phyloP scores from a whole-genome alignment of 1,140 invertebrate genomes.

The Monomorium pharaonis region DNA sequence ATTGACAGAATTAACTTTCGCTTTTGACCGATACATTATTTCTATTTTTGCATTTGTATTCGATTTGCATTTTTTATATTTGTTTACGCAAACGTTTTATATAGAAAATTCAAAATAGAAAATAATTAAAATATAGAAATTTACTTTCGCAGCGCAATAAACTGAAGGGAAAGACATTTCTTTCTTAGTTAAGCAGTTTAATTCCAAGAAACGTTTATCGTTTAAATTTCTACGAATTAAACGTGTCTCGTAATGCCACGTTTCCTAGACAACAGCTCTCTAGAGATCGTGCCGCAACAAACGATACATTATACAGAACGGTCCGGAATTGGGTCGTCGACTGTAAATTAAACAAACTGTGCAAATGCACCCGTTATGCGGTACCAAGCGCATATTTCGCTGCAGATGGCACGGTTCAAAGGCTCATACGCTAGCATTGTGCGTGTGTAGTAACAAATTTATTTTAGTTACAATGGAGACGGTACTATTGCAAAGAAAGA shows the following conservation, averaged over 20 bases:
- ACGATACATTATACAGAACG: constrained; percentile 56
- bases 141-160: not conserved
- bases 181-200: not conserved
- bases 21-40: not conserved
- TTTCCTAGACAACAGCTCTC: constrained; percentile 39
- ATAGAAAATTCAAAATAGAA: not conserved
- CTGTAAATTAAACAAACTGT: constrained; percentile 61
- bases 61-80: not conserved
- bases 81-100: not conserved
- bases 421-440: constrained; percentile 19
- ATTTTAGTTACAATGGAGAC: constrained; percentile 36
- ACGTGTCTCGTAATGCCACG: constrained; percentile 5
- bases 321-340: constrained; percentile 45
- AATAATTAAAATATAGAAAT: not conserved
- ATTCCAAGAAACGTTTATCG: constrained; percentile 17
- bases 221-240: constrained; percentile 35
- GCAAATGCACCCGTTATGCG: constrained; percentile 47
- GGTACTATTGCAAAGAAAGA: not conserved
- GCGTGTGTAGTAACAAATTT: constrained; percentile 30
- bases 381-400: constrained; percentile 43
- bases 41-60: not conserved
- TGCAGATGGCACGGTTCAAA: constrained; percentile 49
- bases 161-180: not conserved
- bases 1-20: not conserved
- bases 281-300: constrained; percentile 46